Evolutionary conservation across 2,888 invertebrate species (phyloP).

Genomic region (Sthenelais limicola): DNA sequence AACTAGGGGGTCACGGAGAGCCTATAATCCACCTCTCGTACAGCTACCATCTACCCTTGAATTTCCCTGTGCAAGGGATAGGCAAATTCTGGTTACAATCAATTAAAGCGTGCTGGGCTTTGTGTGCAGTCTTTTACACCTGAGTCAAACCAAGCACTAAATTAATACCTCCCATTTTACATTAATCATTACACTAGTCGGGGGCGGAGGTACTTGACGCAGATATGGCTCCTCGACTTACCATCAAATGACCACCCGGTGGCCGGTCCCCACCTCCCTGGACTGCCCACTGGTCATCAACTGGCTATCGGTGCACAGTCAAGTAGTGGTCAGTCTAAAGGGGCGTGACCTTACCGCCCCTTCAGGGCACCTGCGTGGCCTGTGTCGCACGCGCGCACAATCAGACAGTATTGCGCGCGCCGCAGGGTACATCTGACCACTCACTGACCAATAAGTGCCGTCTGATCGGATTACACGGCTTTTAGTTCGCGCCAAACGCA

Average conservation of each 20-base stretch:
- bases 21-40: no score
- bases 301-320: neutral
- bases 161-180: conserved; percentile 27
- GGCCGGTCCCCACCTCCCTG: neutral
- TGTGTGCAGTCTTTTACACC: no score
- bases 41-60: no score
- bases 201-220: conserved; percentile 18
- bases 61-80: no score
- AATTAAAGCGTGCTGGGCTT: no score
- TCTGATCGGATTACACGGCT: neutral
- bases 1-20: no score
- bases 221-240: conserved; percentile 16
- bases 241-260: conserved; percentile 22
- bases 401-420: conserved; percentile 6
- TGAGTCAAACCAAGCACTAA: no score
- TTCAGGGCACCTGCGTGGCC: conserved; percentile 18
- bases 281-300: conserved; percentile 29
- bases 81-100: no score
- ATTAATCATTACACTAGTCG: conserved; percentile 4
- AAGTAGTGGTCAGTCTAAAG: conserved; percentile 23
- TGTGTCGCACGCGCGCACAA: conserved; percentile 26
- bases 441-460: neutral
- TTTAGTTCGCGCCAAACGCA: conserved; percentile 26
- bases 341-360: conserved; percentile 10
- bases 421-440: conserved; percentile 12